phyloP scores from a whole-genome alignment of 2,113 vertebrate species.

The Promerops cafer region DNA sequence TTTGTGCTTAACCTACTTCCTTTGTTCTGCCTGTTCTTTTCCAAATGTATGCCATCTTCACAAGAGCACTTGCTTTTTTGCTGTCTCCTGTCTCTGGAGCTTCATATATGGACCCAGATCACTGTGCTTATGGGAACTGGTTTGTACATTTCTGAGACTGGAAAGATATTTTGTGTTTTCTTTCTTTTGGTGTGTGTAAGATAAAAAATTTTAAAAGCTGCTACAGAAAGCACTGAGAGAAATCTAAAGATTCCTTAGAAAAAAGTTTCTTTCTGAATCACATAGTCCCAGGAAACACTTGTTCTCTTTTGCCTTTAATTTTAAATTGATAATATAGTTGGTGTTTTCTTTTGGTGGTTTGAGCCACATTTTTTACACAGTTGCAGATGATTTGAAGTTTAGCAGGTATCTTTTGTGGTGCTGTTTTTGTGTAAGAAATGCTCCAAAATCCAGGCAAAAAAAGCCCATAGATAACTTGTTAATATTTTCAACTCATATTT shows the following conservation, averaged over 20 bases:
- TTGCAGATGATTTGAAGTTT: background rate
- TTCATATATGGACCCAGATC: background rate
- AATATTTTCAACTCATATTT: background rate
- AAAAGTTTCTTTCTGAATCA: background rate
- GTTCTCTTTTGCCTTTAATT: background rate
- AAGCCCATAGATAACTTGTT: background rate
- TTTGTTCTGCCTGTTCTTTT: background rate
- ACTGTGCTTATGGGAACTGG: background rate
- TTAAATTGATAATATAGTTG: background rate
- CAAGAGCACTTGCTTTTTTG: background rate
- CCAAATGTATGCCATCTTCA: background rate
- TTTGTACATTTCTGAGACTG: background rate
- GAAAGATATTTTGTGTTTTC: background rate
- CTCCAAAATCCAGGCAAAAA: background rate
- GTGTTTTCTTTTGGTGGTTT: background rate
- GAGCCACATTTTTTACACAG: background rate
- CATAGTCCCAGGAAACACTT: background rate
- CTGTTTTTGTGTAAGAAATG: background rate
- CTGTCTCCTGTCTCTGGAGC: background rate
- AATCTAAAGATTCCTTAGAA: background rate
- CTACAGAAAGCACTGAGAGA: background rate
- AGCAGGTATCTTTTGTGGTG: background rate
- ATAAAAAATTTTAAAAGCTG: background rate
- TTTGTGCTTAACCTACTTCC: background rate
- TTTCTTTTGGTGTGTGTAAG: background rate